Evolutionary conservation across 2,888 invertebrate species (phyloP).

Genomic region (Clistopyga incitator): DNA sequence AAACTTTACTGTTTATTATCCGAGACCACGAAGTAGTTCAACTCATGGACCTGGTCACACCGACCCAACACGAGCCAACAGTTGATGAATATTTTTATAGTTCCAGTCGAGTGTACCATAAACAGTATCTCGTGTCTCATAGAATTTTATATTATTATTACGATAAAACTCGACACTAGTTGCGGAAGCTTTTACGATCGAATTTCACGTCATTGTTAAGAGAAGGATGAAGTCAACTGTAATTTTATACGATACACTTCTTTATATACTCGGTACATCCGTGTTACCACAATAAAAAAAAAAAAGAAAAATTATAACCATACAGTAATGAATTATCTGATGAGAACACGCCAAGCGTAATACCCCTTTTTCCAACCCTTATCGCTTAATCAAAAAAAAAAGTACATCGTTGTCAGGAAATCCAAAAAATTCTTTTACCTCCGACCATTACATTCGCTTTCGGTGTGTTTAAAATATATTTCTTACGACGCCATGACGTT

Average conservation of each 20-base stretch:
- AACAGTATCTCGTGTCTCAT: conserved; percentile 28
- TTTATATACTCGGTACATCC: not conserved
- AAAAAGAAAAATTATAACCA: not conserved
- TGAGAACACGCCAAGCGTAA: no score
- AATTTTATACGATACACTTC: not conserved
- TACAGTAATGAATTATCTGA: not conserved
- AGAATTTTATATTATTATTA: conserved; percentile 27
- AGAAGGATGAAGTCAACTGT: not conserved
- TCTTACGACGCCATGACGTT: not conserved
- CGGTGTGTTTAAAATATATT: conserved; percentile 5
- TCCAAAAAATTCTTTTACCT: not conserved
- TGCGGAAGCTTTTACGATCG: conserved; percentile 5
- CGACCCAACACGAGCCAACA: conserved; percentile 2
- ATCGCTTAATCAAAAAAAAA: not conserved
- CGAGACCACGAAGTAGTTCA: conserved; percentile 13
- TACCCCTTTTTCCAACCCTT: not conserved
- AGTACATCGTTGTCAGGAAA: not conserved
- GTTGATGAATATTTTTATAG: conserved; percentile 51
- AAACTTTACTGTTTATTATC: conserved; percentile 46
- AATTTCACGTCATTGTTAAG: conserved; percentile 20
- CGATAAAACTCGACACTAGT: conserved; percentile 21
- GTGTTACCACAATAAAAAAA: not conserved
- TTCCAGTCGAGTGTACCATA: conserved; percentile 17
- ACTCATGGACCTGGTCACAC: conserved; percentile 18
- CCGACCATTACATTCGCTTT: not conserved